Evolutionary conservation across 2,797 vertebrate species (phyloP).

Genomic region (Labeo calbasu): DNA sequence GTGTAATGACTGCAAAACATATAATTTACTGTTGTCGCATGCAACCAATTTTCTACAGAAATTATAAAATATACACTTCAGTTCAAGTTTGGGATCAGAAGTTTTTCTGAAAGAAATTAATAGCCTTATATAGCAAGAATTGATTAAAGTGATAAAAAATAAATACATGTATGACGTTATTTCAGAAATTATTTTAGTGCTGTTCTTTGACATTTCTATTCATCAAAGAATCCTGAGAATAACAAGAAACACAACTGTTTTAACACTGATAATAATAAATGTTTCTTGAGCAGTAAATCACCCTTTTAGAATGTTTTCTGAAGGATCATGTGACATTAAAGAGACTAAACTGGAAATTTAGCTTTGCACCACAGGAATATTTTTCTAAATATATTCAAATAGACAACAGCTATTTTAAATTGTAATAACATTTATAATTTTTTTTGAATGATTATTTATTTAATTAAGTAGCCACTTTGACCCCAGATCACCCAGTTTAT

Average conservation of each 20-base stretch:
- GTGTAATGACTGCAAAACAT: background rate
- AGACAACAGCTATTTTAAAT: background rate
- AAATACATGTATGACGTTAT: too few relatives aligned
- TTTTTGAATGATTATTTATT: background rate
- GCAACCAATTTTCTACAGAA: background rate
- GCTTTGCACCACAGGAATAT: background rate
- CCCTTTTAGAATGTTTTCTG: background rate
- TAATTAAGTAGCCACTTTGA: background rate
- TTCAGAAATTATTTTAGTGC: too few relatives aligned
- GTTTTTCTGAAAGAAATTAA: background rate
- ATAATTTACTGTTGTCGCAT: background rate
- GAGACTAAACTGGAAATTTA: background rate
- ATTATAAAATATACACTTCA: background rate
- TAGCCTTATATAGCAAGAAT: too few relatives aligned
- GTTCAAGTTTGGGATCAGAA: background rate
- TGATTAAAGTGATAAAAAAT: too few relatives aligned
- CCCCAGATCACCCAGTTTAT: background rate
- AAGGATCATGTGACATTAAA: background rate
- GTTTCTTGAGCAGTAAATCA: background rate
- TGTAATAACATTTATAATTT: background rate
- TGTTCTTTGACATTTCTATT: too few relatives aligned
- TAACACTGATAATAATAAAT: background rate
- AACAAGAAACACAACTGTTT: background rate
- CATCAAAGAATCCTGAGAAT: too few relatives aligned
- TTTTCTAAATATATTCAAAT: background rate